These are phyloP conservation scores for Pentamera pediparva DNA, from an alignment of 53 echinoderm and acorn worm species.

Conservation along the genomic window DNA sequence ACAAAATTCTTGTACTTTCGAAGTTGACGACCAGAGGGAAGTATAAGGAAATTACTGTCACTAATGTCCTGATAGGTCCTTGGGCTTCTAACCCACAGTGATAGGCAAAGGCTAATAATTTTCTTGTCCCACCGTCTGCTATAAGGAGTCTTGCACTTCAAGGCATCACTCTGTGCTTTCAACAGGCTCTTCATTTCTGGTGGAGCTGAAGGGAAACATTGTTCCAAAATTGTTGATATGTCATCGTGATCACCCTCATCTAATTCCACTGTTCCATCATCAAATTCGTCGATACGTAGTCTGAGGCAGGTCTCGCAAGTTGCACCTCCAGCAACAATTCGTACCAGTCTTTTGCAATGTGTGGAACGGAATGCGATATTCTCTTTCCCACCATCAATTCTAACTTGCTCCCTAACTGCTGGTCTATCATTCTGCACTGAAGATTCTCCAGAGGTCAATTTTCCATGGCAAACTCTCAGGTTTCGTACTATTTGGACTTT, in stretches of 20 bases:
- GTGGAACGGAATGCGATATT: neutral
- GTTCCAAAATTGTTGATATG: constrained; percentile 5
- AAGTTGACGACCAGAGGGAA: constrained; percentile 25
- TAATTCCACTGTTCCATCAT: too few species aligned
- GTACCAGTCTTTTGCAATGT: neutral
- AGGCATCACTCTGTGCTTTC: constrained; percentile 5
- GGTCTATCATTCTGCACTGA: too few species aligned
- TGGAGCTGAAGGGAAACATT: neutral
- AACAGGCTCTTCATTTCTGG: constrained; percentile 9
- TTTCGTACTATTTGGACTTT: neutral
- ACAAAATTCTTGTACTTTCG: constrained; percentile 18
- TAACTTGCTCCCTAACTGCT: too few species aligned
- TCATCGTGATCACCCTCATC: constrained; percentile 25
- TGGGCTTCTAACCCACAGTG: constrained; percentile 16
- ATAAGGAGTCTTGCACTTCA: neutral
- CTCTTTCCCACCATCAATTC: too few species aligned
- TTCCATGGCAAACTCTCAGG: neutral
- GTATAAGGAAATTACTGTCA: neutral
- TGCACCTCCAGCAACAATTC: too few species aligned
- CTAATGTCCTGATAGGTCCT: neutral
- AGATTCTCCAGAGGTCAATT: too few species aligned
- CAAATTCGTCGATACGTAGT: neutral
- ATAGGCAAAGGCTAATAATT: neutral
- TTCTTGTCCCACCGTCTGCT: constrained; percentile 12
- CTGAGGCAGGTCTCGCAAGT: too few species aligned